A percentile compares a stretch with the other conserved stretches of the same genome.
Evolutionary conservation across 2,888 invertebrate species (phyloP).

Genomic region (Drosophila nigritarsus): DNA sequence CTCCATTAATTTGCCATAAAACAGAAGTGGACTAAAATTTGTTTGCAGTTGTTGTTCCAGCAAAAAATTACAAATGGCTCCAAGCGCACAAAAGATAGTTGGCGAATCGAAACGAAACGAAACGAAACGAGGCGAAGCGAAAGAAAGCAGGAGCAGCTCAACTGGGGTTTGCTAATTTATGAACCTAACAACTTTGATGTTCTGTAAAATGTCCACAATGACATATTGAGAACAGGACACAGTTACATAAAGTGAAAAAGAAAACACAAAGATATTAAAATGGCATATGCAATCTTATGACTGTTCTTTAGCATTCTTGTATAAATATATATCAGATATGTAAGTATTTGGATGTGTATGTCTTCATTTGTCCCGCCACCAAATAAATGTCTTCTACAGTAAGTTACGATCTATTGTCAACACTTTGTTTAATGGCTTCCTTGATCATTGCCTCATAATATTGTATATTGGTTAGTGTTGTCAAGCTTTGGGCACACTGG

Average conservation of each 20-base stretch:
- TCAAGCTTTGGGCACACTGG: slow-evolving; percentile 63
- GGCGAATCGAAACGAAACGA: slow-evolving; percentile 11
- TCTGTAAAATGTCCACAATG: slow-evolving; percentile 74
- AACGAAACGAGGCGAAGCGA: slow-evolving; percentile 10
- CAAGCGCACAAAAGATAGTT: slow-evolving; percentile 37
- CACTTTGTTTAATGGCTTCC: slow-evolving; percentile 34
- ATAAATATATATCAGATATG: not conserved
- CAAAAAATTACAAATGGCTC: slow-evolving; percentile 74
- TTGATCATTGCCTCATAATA: slow-evolving; percentile 50
- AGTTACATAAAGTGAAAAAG: not conserved
- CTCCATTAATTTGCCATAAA: slow-evolving; percentile 83
- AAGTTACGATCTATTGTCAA: slow-evolving; percentile 34
- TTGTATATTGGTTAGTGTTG: slow-evolving; percentile 66
- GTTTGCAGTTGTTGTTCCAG: slow-evolving; percentile 65
- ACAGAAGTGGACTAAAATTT: slow-evolving; percentile 82
- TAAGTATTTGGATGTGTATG: not conserved
- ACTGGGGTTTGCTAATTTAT: slow-evolving; percentile 65
- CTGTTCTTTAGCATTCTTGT: not conserved
- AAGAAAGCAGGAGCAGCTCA: slow-evolving; percentile 6
- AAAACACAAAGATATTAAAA: slow-evolving; percentile 4
- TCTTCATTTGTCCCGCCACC: not conserved
- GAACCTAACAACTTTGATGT: slow-evolving; percentile 67
- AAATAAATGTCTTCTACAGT: not conserved
- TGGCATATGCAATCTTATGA: not conserved
- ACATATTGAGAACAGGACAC: slow-evolving; percentile 49